Conservation (phyloP, 2,888 invertebrate genomes). For the Sinohyriopsis cumingii region DNA sequence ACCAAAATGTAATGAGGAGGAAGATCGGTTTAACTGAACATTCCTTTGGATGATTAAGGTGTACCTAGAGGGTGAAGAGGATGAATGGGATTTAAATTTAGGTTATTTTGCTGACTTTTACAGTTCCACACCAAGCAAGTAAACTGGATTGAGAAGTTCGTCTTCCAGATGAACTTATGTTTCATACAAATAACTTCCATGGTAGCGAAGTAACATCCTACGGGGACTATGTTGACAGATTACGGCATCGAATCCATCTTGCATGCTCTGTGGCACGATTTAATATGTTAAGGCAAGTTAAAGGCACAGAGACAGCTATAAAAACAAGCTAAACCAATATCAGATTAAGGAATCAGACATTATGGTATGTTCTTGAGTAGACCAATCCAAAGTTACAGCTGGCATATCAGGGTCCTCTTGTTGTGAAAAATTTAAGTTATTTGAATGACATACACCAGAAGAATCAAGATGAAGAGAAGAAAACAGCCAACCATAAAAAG, state of each 20-base stretch:
- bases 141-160: slow-evolving; percentile 14
- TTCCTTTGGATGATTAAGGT: slow-evolving; percentile 19
- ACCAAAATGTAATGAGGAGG: slow-evolving; percentile 22
- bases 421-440: not conserved
- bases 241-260: not conserved
- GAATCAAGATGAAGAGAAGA: not conserved
- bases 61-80: slow-evolving; percentile 21
- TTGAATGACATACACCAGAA: not conserved
- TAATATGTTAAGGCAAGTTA: not conserved
- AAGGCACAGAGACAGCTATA: slow-evolving; percentile 4
- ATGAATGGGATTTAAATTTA: slow-evolving; percentile 2
- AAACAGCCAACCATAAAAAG: not conserved
- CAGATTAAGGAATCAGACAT: slow-evolving; percentile 2
- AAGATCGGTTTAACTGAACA: slow-evolving; percentile 24
- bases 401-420: slow-evolving; percentile 1
- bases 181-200: slow-evolving; percentile 2
- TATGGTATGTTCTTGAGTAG: slow-evolving; percentile 1
- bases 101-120: slow-evolving; percentile 23
- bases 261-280: slow-evolving; percentile 3
- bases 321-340: not conserved
- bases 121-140: slow-evolving; percentile 15
- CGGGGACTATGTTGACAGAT: not conserved
- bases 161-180: slow-evolving; percentile 14
- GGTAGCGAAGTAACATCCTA: slow-evolving; percentile 1
- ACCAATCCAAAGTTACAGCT: slow-evolving; percentile 2